These are phyloP conservation scores for Callitettix versicolor DNA, from an alignment of 1,140 invertebrate species.

Conservation along the genomic window DNA sequence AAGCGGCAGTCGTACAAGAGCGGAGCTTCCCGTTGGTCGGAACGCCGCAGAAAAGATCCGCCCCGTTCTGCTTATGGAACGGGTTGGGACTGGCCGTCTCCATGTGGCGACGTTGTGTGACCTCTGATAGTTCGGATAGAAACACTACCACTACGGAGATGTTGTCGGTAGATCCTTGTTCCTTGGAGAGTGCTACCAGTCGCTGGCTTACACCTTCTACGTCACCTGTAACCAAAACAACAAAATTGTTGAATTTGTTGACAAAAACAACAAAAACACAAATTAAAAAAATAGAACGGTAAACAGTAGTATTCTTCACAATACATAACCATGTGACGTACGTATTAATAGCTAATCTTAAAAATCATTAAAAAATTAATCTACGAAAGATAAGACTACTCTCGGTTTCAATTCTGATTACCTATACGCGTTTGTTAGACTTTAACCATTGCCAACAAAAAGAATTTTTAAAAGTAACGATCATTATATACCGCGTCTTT, in stretches of 20 bases:
- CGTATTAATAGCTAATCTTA: too few species aligned
- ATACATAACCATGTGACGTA: too few species aligned
- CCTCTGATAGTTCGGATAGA: constrained; percentile 57
- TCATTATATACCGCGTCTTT: too few species aligned
- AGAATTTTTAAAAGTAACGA: too few species aligned
- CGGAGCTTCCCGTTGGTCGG: constrained; percentile 31
- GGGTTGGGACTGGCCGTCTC: constrained; percentile 40
- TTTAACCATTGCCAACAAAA: too few species aligned
- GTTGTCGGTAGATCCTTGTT: constrained; percentile 69
- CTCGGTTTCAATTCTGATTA: too few species aligned
- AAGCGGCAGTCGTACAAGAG: constrained; percentile 34
- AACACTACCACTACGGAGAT: constrained; percentile 82
- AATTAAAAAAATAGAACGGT: too few species aligned
- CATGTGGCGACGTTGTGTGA: constrained; percentile 49
- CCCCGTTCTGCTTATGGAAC: constrained; percentile 15
- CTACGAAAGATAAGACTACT: too few species aligned
- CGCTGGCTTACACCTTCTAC: constrained; percentile 50
- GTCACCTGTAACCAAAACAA: constrained; percentile 42
- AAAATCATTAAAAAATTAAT: too few species aligned
- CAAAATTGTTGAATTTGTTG: not conserved
- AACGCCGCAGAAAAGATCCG: constrained; percentile 8
- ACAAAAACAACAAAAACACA: not conserved
- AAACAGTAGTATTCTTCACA: too few species aligned
- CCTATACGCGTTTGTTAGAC: too few species aligned
- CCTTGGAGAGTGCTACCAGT: constrained; percentile 61